Evolutionary conservation across 2,888 invertebrate genomes (phyloP), one percentile per base, ranked within the genome.

Genomic region (Rhodophaea formosa): DNA sequence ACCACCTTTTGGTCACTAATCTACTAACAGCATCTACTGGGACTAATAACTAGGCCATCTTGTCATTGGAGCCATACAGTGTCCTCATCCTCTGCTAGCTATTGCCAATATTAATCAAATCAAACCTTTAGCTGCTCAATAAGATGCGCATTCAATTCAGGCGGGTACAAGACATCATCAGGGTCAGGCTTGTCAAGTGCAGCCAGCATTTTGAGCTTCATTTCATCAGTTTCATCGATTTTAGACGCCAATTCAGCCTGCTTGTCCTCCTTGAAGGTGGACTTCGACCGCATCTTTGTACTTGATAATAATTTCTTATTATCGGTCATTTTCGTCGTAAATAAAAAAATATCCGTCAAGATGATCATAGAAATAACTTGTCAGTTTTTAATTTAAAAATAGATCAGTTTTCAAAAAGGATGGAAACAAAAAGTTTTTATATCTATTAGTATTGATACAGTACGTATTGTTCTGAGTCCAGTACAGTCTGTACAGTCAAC

Each of bases 91-190:
- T 32, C 3, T 6, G 32, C 7, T 8, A 7, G 7, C 1, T 32
- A 3, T 32, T 6, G 1, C 8, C 10, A 8, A 32, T 8, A 30
- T 6, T 57, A 29, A 16, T 23, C 32, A 10, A 8, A 46, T 7
- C 8, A 12, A 69, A 94, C 94, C 82, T 92, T 90, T 42, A 94
- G 82, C 71, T 93, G 93, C 62, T 92, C 92, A 62, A 93, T 88
- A 53, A 94, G 79, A 79, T 93, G 93, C 35, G 85, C 83, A 75
- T 94, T 94, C n/a, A 94, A 70, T 73, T 94, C 93, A 43, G 93
- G 86, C 0, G 94, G 93, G 73, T 93, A 93, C 43, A 93, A 70
- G 32, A 90, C 72, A 71, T 93, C 91, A 12, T 89, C 88, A 10
- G 87, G 71, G 3, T 86, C 86, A 0, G 86, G 80, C 43, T 82